These are phyloP conservation scores for Hippopotamyrus pictus DNA, from an alignment of 2,797 vertebrate genomes.

Conservation along the genomic window DNA sequence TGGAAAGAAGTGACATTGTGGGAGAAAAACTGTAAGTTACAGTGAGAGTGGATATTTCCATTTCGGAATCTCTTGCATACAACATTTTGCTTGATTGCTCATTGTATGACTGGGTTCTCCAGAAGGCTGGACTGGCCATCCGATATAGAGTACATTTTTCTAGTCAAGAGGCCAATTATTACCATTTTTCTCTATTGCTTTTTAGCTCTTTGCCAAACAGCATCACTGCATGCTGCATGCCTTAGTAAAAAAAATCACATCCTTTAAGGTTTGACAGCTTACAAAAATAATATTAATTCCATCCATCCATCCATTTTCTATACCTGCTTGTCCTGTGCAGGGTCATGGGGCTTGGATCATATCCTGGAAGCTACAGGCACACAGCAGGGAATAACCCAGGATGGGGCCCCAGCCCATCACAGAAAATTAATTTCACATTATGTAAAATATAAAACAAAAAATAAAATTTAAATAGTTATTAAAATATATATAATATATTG, in stretches of 20 bases:
- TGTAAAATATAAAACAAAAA: background rate
- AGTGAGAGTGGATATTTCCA: background rate
- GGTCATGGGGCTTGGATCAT: background rate
- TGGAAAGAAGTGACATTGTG: background rate
- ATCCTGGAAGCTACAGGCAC: background rate
- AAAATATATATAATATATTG: background rate
- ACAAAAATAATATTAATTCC: background rate
- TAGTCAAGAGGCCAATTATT: background rate
- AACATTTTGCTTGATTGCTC: background rate
- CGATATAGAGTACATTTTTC: background rate
- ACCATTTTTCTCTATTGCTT: background rate
- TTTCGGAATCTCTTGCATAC: background rate
- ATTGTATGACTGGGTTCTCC: background rate
- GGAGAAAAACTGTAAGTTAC: background rate
- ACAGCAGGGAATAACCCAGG: background rate
- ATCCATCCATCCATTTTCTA: background rate
- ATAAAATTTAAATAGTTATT: background rate
- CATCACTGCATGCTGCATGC: background rate
- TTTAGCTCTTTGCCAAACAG: background rate
- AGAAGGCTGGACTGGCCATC: background rate
- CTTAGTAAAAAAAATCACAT: background rate
- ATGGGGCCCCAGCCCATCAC: background rate
- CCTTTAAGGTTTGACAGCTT: background rate
- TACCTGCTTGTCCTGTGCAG: background rate
- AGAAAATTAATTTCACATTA: background rate